Conservation (phyloP, 2,888 invertebrate genomes). For the Auanema sp. region DNA sequence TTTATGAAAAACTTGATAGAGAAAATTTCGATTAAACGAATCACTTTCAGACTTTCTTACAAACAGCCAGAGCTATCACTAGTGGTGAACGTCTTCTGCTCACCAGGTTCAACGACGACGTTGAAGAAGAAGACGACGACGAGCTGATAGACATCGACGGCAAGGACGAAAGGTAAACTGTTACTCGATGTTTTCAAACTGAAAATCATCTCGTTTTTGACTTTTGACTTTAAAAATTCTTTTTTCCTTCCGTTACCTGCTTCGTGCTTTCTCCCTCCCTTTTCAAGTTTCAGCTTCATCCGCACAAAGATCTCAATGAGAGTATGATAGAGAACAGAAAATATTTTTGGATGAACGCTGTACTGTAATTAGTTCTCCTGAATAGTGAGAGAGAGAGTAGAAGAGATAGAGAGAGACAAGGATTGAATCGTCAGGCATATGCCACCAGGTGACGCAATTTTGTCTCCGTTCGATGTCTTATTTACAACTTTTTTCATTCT, state of each 20-base stretch:
- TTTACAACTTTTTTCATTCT: conserved; percentile 4
- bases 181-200: conserved; percentile 4
- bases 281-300: background rate
- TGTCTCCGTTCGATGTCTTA: background rate
- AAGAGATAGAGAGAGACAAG: background rate
- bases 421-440: conserved; percentile 14
- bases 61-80: conserved; percentile 44
- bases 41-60: conserved; percentile 45
- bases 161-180: conserved; percentile 22
- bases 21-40: background rate
- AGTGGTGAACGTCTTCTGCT: conserved; percentile 39
- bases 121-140: conserved; percentile 32
- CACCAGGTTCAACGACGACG: conserved; percentile 29
- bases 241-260: background rate
- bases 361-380: too few species aligned
- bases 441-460: background rate
- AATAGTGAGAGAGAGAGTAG: background rate
- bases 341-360: conserved; percentile 2
- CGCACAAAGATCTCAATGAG: background rate
- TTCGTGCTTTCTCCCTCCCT: background rate
- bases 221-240: background rate
- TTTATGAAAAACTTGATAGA: background rate
- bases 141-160: conserved; percentile 24
- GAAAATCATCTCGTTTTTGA: conserved; percentile 4
- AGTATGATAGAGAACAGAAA: conserved; percentile 16